Evolutionary conservation across 1,140 invertebrate species (phyloP).

Genomic region (Trachelipus rathkii): DNA sequence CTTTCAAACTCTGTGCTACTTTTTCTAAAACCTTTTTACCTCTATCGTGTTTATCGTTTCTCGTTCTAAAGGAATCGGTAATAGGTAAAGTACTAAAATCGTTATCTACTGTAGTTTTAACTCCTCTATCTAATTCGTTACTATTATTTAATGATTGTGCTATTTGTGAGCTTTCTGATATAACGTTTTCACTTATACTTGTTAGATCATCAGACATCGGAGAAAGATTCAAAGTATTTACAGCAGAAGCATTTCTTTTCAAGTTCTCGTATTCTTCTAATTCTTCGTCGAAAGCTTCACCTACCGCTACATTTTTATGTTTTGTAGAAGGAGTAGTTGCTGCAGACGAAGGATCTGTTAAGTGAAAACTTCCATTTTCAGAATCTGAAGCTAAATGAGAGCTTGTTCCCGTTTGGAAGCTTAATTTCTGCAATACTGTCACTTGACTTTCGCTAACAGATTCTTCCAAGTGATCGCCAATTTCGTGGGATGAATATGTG

Average conservation of each 20-base stretch:
- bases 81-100: conserved; percentile 40
- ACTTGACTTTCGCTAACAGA: conserved; percentile 45
- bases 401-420: conserved; percentile 28
- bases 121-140: conserved; percentile 39
- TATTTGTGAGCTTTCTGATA: conserved; percentile 34
- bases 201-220: conserved; percentile 40
- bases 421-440: conserved; percentile 35
- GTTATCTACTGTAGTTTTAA: conserved; percentile 32
- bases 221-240: conserved; percentile 39
- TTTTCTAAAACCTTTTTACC: conserved; percentile 38
- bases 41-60: conserved; percentile 33
- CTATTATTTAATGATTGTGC: conserved; percentile 35
- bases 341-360: conserved; percentile 38
- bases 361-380: conserved; percentile 41
- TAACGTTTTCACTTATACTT: conserved; percentile 39
- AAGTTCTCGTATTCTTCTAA: conserved; percentile 37
- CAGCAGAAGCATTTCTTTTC: conserved; percentile 29
- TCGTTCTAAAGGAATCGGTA: conserved; percentile 40
- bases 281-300: conserved; percentile 42
- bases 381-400: conserved; percentile 40
- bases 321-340: conserved; percentile 40
- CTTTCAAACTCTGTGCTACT: conserved; percentile 38
- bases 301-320: conserved; percentile 32
- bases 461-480: conserved; percentile 40
- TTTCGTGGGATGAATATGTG: conserved; percentile 27